Evolutionary conservation across 2,113 vertebrate species (phyloP), one percentile per base, ranked within the genome.

Genomic region (Lasiurus cinereus): DNA sequence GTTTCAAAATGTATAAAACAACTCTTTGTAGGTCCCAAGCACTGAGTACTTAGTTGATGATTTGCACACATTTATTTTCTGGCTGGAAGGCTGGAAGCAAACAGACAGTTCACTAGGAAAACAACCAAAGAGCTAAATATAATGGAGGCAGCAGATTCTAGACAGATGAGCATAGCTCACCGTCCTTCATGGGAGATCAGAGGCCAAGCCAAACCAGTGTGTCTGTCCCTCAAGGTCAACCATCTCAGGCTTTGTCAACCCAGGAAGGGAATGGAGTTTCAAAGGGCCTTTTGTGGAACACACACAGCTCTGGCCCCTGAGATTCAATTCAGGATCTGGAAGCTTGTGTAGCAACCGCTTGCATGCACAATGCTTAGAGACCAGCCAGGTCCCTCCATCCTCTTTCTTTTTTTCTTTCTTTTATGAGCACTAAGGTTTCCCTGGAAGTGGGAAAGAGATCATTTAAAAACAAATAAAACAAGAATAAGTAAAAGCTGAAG

Each of bases 101-200:
- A 96, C 77, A 92, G 73, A 94, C 90, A 91, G 85, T 88, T 96
- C 94, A 97, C 95, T 95, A 95, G 95, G 93, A 94, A 97, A 97
- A 97, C 90, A 94, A 94, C 96, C 66, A 11, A 92, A 88, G 91
- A 83, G 93, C 95, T 97, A 95, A 97, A 96, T 96, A 86, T 91
- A 95, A 95, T 88, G 79, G 85, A 93, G 92, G 90, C 86, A 52
- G 79, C 73, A 59, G 84, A 82, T 56, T 88, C 92, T 66, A 50
- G 84, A 48, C 92, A 88, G 88, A 91, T n/a, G 48, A 95, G 54
- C 16, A 12, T 70, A 82, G 90, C 70, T 92, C 82, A 90, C 15
- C 12, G 69, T 59, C 24, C 83, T 83, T 95, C 82, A 31, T 1
- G 50, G 79, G 67, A 62, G 78, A 90, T 54, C 74, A 94, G 78